Percentiles rank a stretch among this genome's conserved stretches.
Conservation (phyloP, 2,888 invertebrate species). For the Alsophila aescularia region DNA sequence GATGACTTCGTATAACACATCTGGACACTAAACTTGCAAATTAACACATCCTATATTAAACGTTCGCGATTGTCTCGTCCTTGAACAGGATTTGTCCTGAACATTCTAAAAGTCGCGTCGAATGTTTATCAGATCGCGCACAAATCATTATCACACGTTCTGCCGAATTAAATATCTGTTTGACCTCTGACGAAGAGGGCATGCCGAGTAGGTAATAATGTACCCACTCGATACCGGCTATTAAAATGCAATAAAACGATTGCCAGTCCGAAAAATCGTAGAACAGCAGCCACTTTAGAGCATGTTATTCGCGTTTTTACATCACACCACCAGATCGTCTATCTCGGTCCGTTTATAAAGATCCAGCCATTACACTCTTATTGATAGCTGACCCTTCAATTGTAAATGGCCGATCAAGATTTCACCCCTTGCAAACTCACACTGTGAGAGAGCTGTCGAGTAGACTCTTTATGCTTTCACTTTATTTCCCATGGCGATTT, state of each 20-base stretch:
- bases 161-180: slow-evolving; percentile 45
- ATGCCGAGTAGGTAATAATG: slow-evolving; percentile 39
- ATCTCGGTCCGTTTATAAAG: not conserved
- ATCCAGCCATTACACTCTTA: not conserved
- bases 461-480: slow-evolving; percentile 28
- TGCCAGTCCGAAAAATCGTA: slow-evolving; percentile 45
- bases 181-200: slow-evolving; percentile 51
- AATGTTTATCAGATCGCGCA: slow-evolving; percentile 8
- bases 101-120: slow-evolving; percentile 14
- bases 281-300: slow-evolving; percentile 22
- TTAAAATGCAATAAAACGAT: slow-evolving; percentile 58
- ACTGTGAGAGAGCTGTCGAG: slow-evolving; percentile 21
- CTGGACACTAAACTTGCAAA: slow-evolving; percentile 19
- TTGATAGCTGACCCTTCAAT: slow-evolving; percentile 15
- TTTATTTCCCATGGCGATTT: slow-evolving; percentile 27
- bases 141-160: slow-evolving; percentile 36
- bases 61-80: slow-evolving; percentile 3
- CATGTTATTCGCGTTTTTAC: slow-evolving; percentile 15
- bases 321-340: not conserved
- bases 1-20: slow-evolving; percentile 23
- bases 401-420: slow-evolving; percentile 18
- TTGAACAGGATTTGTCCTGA: slow-evolving; percentile 7
- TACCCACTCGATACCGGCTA: slow-evolving; percentile 45
- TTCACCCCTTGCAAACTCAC: slow-evolving; percentile 21
- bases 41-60: slow-evolving; percentile 15